These are phyloP conservation scores for Zingel zingel DNA, from an alignment of 2,113 vertebrate species.

Conservation along the genomic window DNA sequence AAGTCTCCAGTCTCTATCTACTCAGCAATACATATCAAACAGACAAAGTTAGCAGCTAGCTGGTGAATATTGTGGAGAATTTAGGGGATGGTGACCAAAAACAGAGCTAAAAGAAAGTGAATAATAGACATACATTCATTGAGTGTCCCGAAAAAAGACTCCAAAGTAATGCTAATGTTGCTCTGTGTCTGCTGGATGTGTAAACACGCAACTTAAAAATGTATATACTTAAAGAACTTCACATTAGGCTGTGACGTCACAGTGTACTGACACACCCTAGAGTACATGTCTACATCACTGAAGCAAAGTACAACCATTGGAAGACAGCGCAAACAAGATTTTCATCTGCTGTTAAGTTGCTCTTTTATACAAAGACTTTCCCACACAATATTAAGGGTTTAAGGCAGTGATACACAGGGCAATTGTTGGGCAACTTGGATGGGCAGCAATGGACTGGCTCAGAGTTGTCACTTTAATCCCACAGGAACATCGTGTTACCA, in stretches of 20 bases:
- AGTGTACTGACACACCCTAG: background rate
- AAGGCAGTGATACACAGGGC: slow-evolving; percentile 28
- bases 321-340: background rate
- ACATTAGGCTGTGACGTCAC: background rate
- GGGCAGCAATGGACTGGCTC: background rate
- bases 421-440: slow-evolving; percentile 28
- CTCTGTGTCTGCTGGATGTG: background rate
- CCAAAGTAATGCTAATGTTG: background rate
- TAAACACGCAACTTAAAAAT: too few relatives aligned
- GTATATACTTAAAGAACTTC: too few relatives aligned
- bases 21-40: background rate
- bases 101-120: background rate
- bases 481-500: slow-evolving; percentile 9
- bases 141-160: background rate
- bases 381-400: background rate
- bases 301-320: background rate
- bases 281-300: background rate
- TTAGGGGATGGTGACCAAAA: background rate
- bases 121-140: background rate
- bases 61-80: background rate
- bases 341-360: background rate
- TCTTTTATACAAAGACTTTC: background rate
- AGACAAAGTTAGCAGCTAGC: background rate
- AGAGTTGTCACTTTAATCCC: slow-evolving; percentile 12
- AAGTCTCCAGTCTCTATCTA: too few relatives aligned